These are phyloP conservation scores for Gallinago stenura DNA, from an alignment of 2,797 vertebrate genomes.

Conservation along the genomic window DNA sequence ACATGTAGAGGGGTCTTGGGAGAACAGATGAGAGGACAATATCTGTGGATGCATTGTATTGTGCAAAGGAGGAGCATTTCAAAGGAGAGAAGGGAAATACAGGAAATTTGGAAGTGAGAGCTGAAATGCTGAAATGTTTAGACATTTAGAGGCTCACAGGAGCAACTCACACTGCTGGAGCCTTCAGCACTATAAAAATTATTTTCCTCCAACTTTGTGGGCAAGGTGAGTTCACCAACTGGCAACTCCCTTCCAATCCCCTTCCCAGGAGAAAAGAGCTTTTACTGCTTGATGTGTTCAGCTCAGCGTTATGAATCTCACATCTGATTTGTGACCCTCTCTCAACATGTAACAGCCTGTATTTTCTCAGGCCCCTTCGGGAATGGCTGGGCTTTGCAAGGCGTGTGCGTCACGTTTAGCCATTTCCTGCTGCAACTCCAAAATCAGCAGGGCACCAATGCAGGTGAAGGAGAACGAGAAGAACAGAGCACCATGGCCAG, in stretches of 20 bases:
- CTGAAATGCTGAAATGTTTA: neutral
- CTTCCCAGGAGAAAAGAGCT: neutral
- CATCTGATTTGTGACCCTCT: neutral
- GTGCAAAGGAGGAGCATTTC: neutral
- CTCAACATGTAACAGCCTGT: neutral
- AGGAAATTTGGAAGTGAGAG: neutral
- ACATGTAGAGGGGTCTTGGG: neutral
- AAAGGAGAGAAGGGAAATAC: neutral
- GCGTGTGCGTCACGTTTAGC: accelerated
- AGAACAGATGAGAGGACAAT: neutral
- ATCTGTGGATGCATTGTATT: neutral
- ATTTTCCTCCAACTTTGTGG: neutral
- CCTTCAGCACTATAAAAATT: neutral
- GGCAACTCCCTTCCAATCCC: neutral
- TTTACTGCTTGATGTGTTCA: neutral
- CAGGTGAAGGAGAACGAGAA: neutral
- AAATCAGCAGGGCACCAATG: neutral
- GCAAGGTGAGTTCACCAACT: neutral
- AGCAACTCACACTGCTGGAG: neutral
- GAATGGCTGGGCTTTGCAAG: neutral
- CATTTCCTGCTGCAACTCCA: neutral
- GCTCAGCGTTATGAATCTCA: neutral
- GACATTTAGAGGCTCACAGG: neutral
- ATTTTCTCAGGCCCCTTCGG: neutral
- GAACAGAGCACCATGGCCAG: neutral